Evolutionary conservation across 1,140 invertebrate species (phyloP).

Genomic region (Pantala flavescens): DNA sequence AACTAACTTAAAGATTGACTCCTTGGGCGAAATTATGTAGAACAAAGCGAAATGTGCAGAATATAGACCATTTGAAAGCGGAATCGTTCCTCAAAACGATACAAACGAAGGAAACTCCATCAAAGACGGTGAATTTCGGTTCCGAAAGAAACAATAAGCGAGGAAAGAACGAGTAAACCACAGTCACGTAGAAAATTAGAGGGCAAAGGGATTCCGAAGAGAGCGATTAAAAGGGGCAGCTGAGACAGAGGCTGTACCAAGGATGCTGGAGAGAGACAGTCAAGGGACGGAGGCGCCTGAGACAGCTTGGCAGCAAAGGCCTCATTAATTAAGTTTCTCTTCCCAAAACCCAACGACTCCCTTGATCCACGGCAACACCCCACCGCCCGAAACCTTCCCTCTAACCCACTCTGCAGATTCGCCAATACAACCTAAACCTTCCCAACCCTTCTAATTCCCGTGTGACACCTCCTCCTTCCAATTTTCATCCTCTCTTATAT

Average conservation of each 20-base stretch:
- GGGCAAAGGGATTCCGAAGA: no score
- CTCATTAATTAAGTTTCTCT: conserved; percentile 10
- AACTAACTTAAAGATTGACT: no score
- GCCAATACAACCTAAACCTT: background rate
- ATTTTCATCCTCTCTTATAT: background rate
- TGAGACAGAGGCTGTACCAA: background rate
- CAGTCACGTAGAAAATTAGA: no score
- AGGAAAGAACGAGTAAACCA: no score
- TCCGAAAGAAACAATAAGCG: no score
- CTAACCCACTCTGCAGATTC: background rate
- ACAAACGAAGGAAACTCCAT: no score
- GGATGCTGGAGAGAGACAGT: background rate
- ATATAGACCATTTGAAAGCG: no score
- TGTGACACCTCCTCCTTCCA: background rate
- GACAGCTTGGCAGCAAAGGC: background rate
- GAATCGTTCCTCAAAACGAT: no score
- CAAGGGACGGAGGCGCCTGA: background rate
- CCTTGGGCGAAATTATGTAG: no score
- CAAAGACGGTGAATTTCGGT: no score
- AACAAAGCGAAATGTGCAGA: no score
- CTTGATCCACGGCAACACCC: background rate
- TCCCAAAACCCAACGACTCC: background rate
- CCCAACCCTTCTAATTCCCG: background rate
- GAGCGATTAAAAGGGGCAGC: background rate
- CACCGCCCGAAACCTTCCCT: background rate